Evolutionary conservation across 2,113 vertebrate genomes (phyloP), one percentile per base, ranked within the genome.

Genomic region (Cyanoderma ruficeps): DNA sequence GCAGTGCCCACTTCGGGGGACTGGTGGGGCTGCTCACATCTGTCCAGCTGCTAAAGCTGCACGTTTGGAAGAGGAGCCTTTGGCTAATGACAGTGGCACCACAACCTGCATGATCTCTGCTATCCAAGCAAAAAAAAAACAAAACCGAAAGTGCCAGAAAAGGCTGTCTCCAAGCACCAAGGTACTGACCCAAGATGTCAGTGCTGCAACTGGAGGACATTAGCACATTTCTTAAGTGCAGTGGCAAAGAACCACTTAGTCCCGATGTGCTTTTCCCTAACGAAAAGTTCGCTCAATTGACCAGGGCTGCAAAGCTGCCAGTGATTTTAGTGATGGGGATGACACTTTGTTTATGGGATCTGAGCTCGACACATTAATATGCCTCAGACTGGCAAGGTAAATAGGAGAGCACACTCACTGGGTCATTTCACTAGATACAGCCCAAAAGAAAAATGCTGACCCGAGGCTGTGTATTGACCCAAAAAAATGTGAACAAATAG

Each of bases 391-490:
- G 47, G 87, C 50, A 57, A 96, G 83, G 78, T 82, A 96, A 89
- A 75, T n/a, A 91, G 64, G 59, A 91, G 74, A 94, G 76, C 39
- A 81, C 57, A 57, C 65, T 89, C 87, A 52, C 83, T 64, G 81
- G 94, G 94, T 91, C 90, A 72, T 85, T 94, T 93, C 87, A 82
- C 60, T 77, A 47, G 52, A 82, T 94, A 86, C 50, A 82, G 90
- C 31, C 87, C 86, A 94, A 96, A 94, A 94, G 74, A 79, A 87
- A 94, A 94, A 93, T 11, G 50, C 65, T 87, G 72, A 96, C 97
- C 97, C 1, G 83, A 94, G 97, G 97, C 97, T 83, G 91, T 89
- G 94, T 87, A 78, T 78, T 96, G 96, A 98, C 96, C 97, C 96
- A 44, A 86, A 95, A 94, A 97, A 85, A 93, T 13, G 57, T 68